Evolutionary conservation across 2,113 vertebrate genomes (phyloP).

Genomic region (Scalopus aquaticus): DNA sequence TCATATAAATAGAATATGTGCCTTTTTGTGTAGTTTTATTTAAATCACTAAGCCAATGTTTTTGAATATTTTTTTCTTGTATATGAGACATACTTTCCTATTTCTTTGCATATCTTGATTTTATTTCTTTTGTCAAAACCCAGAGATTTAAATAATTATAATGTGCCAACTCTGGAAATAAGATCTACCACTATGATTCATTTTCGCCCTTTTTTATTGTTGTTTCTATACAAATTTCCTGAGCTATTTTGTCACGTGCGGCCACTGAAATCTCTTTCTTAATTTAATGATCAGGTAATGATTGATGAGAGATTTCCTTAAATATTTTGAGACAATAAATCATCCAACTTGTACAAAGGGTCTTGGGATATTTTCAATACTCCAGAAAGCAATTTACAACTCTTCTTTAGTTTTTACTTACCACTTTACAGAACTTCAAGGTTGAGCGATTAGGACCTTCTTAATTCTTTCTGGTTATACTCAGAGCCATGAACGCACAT

Average conservation of each 20-base stretch:
- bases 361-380: not conserved
- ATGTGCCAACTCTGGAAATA: not conserved
- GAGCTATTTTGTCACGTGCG: not conserved
- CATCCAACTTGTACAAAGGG: not conserved
- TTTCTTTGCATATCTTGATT: not conserved
- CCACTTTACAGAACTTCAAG: not conserved
- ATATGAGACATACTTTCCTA: not conserved
- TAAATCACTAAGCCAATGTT: too few relatives aligned
- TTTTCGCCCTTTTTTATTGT: not conserved
- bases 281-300: not conserved
- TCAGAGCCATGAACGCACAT: not conserved
- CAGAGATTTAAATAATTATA: not conserved
- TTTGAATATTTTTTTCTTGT: not conserved
- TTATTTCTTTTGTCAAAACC: not conserved
- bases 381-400: not conserved
- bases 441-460: not conserved
- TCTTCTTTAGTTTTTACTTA: not conserved
- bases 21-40: not conserved
- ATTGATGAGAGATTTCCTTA: not conserved
- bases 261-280: not conserved
- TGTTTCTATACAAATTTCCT: not conserved
- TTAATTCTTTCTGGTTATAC: not conserved
- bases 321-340: not conserved
- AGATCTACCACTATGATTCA: not conserved
- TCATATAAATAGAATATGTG: not conserved